Conservation (phyloP, 2,113 vertebrate genomes). For the Oreotrochilus melanogaster region DNA sequence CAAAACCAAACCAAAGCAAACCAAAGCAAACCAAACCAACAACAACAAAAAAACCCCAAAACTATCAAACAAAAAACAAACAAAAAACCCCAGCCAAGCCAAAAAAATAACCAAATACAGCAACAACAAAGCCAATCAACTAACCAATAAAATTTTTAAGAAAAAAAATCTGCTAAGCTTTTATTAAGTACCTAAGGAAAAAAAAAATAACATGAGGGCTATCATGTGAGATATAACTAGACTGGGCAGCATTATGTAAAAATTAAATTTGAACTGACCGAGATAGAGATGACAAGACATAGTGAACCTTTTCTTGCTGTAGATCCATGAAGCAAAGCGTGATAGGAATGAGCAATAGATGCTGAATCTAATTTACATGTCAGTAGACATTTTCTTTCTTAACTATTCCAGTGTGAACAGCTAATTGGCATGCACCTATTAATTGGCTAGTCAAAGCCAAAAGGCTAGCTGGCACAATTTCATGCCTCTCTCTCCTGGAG, state of each 20-base stretch:
- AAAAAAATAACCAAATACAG: background rate
- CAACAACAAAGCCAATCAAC: too few species aligned
- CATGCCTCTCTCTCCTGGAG: background rate
- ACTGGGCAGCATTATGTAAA: background rate
- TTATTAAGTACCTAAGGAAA: background rate
- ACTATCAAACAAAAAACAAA: too few species aligned
- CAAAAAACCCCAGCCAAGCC: too few species aligned
- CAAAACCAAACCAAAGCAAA: too few species aligned
- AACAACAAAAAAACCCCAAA: too few species aligned
- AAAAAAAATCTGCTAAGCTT: background rate
- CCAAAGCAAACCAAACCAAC: background rate
- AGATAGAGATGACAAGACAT: background rate
- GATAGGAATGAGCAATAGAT: background rate
- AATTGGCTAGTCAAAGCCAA: slow-evolving; percentile 44
- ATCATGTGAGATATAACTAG: background rate
- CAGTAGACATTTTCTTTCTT: background rate
- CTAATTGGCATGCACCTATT: slow-evolving; percentile 45
- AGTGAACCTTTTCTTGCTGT: background rate
- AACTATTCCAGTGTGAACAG: background rate
- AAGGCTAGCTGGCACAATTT: slow-evolving; percentile 34
- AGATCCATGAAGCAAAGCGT: background rate
- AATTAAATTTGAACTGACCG: background rate
- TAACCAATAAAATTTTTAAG: background rate
- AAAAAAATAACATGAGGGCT: background rate
- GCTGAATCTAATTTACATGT: background rate